Evolutionary conservation across 2,113 vertebrate genomes (phyloP).

Genomic region (Myxocyprinus asiaticus): DNA sequence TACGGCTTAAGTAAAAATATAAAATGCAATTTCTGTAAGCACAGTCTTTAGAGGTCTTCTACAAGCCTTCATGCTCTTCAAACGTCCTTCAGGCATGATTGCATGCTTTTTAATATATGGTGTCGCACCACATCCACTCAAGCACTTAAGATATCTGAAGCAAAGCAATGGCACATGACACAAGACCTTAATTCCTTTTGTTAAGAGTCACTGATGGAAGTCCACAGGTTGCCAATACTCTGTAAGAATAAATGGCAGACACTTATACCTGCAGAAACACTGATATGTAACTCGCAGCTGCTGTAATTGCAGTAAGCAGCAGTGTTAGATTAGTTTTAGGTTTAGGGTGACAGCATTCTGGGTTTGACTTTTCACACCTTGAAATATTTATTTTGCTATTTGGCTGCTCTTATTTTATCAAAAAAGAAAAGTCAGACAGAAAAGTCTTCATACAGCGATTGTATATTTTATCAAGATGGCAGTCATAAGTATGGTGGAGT

Average conservation of each 20-base stretch:
- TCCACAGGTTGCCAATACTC: conserved; percentile 9
- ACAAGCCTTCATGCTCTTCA: conserved; percentile 37
- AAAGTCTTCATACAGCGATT: too few species aligned
- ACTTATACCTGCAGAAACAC: conserved; percentile 14
- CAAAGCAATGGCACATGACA: conserved; percentile 10
- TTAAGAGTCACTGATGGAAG: conserved; percentile 44
- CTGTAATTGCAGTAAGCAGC: not conserved
- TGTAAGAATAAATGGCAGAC: not conserved
- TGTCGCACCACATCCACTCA: conserved; percentile 43
- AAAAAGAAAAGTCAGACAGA: too few species aligned
- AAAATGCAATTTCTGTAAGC: conserved; percentile 1
- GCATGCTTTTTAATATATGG: conserved; percentile 58
- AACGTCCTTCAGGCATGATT: conserved; percentile 55
- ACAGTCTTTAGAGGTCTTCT: conserved; percentile 31
- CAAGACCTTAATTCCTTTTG: conserved; percentile 58
- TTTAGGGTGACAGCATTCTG: not conserved
- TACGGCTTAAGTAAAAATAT: too few species aligned
- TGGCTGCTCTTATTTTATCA: too few species aligned
- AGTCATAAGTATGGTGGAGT: too few species aligned
- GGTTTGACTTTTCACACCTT: too few species aligned
- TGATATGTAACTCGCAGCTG: conserved; percentile 18
- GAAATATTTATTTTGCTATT: too few species aligned
- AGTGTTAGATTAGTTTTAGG: not conserved
- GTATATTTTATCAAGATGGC: too few species aligned
- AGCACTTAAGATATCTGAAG: conserved; percentile 46